Percentiles rank a stretch among this genome's conserved stretches.
These are phyloP conservation scores for Eutrigla gurnardus DNA, from an alignment of 2,797 vertebrate genomes.

Conservation along the genomic window DNA sequence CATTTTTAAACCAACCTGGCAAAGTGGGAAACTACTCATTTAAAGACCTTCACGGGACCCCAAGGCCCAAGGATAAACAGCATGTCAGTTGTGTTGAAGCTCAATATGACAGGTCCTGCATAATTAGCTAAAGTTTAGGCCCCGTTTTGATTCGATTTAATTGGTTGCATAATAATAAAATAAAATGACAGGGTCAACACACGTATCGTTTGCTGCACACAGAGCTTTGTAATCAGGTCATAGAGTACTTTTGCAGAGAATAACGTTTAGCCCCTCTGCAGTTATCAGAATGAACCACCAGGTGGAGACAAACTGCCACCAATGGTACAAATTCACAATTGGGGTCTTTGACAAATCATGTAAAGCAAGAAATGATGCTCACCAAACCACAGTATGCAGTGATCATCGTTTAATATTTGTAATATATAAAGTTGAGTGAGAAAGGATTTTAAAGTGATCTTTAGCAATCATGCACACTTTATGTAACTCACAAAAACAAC, in stretches of 20 bases:
- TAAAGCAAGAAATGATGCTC: neutral
- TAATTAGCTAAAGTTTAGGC: neutral
- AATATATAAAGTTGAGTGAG: neutral
- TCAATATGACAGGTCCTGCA: neutral
- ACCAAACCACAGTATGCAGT: constrained; percentile 1
- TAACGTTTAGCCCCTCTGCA: neutral
- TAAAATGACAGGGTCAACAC: neutral
- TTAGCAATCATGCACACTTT: neutral
- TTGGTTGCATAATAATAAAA: neutral
- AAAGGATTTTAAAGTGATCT: neutral
- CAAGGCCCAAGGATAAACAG: neutral
- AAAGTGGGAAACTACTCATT: neutral
- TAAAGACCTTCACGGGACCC: neutral
- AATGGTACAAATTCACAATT: neutral
- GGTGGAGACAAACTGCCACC: constrained; percentile 24
- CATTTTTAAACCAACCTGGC: neutral
- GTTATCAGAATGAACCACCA: constrained; percentile 4
- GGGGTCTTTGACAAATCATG: neutral
- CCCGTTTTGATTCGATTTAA: neutral
- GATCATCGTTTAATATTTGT: constrained; percentile 6
- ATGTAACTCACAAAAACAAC: neutral
- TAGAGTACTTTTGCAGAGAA: neutral
- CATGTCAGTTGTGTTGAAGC: neutral
- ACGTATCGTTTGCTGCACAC: neutral
- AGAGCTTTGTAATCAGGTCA: neutral